Base-by-base conservation (phyloP, 2,888 invertebrate genomes). In the Synergus gifuensis region DNA sequence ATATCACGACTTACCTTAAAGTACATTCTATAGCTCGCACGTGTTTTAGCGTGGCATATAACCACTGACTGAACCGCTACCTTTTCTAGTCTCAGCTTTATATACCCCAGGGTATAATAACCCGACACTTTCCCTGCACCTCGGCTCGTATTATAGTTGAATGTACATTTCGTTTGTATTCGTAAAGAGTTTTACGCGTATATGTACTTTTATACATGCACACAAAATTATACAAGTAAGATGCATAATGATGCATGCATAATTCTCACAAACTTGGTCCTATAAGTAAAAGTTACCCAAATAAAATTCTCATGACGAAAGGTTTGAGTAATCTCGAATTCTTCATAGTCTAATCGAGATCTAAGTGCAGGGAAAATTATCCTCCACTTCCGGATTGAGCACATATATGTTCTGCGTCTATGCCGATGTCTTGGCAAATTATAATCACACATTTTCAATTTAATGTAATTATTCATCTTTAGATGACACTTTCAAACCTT, bases 1-100 rank as follows among this genome's bases (percentile, higher is more conserved):
- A 88, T n/a, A 54, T 54, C 76, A 76, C 40, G 78, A 86, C 89
- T 91, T 88, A 91, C 91, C 91, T 91, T 89, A 84, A 89, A 87
- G 86, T 91, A 89, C 90, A 91, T 91, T 86, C 85, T 89, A 80
- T 85, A 87, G 86, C 86, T 89, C 87, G 85, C 88, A 88, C 88
- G 88, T 89, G 88, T 89, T 87, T 89, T 87, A 89, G 85, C 86
- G 89, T 91, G 91, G 91, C 87, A 89, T 86, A 88, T 84, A 87
- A 91, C 91, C 91, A 91, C 91, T 87, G 88, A 91, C 91, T 91
- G 91, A 91, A 91, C 90, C 91, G 86, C 89, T 87, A 86, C 86
- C 89, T 90, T 89, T 90, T 90, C 90, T 89, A 89, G 86, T 79
- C 85, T 83, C 87, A 86, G 90, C 86, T 87, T 91, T 91, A 91